Base-by-base conservation (phyloP, 2,797 vertebrate genomes). In the Onychomys torridus region DNA sequence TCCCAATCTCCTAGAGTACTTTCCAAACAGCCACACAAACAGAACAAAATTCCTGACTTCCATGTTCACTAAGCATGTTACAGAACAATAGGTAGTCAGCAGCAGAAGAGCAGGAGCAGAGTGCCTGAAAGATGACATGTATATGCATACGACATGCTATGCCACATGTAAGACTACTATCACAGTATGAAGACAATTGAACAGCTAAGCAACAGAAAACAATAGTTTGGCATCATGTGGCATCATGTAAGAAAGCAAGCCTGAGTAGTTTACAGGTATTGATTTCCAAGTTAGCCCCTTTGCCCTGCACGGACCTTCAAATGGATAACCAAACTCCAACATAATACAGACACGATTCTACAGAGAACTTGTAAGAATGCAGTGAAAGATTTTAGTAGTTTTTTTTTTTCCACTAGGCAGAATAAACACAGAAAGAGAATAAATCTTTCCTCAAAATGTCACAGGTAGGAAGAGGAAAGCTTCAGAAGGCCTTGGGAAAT, bases 381-480 rank as follows among this genome's bases (percentile, higher is more conserved):
- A 89, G 67, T 82, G 86, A 84, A 91, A 43, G 57, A 17, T 94
- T 75, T 93, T 46, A 88, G n/a, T 89, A 12, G 78, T 95, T 49
- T 97, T 59, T 49, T 52, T n/a, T 34, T 49, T 19, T 85, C 16
- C 75, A 91, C 94, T 93, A 96, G 97, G 69, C 71, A 97, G 88
- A 97, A 97, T 95, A 97, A 96, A 97, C 75, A 97, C 19, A 89
- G 63, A 92, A 10, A 43, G 32, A 43, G 37, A 90, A 94, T 89
- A 96, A 97, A 96, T 95, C 89, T 95, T 94, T 95, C 90, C 52
- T 93, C 93, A 94, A 98, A 97, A 97, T 97, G 91, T 97, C 94
- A 98, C 76, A 95, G 78, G 81, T 79, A 96, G 87, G 91, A 96
- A 96, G 78, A 92, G 69, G 77, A 92, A 97, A 95, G 83, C 88